Evolutionary conservation across 2,797 vertebrate species (phyloP).

Genomic region (Cryptoprocta ferox): DNA sequence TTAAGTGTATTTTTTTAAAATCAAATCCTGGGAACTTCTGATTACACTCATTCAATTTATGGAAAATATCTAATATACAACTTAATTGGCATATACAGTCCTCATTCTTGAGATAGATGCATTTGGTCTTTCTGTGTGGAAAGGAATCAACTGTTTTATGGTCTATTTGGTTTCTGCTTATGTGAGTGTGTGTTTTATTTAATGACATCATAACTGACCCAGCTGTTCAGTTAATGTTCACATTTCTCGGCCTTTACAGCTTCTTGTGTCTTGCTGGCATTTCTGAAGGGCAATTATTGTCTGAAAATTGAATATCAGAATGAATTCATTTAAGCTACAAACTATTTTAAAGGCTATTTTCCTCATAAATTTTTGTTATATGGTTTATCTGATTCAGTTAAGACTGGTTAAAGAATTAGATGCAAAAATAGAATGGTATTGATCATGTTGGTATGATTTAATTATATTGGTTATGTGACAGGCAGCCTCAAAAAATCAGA

Average conservation of each 20-base stretch:
- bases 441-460: neutral
- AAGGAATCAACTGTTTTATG: slow-evolving; percentile 54
- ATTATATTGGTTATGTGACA: neutral
- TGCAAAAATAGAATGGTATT: neutral
- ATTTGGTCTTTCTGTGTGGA: neutral
- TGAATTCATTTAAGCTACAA: slow-evolving; percentile 64
- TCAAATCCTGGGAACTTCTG: neutral
- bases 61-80: slow-evolving; percentile 7
- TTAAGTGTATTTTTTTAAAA: neutral
- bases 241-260: slow-evolving; percentile 63
- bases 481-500: neutral
- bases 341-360: slow-evolving; percentile 65
- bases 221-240: slow-evolving; percentile 40
- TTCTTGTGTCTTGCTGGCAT: slow-evolving; percentile 37
- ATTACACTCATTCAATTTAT: neutral
- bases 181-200: slow-evolving; percentile 64
- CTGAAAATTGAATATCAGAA: slow-evolving; percentile 62
- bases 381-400: slow-evolving; percentile 32
- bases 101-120: neutral
- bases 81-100: neutral
- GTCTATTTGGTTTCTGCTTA: slow-evolving; percentile 30
- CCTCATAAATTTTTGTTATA: slow-evolving; percentile 39
- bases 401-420: neutral
- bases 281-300: slow-evolving; percentile 67
- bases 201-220: slow-evolving; percentile 57